Evolutionary conservation across 2,888 invertebrate species (phyloP), one percentile per base, ranked within the genome.

Genomic region (Chrysina gloriosa): DNA sequence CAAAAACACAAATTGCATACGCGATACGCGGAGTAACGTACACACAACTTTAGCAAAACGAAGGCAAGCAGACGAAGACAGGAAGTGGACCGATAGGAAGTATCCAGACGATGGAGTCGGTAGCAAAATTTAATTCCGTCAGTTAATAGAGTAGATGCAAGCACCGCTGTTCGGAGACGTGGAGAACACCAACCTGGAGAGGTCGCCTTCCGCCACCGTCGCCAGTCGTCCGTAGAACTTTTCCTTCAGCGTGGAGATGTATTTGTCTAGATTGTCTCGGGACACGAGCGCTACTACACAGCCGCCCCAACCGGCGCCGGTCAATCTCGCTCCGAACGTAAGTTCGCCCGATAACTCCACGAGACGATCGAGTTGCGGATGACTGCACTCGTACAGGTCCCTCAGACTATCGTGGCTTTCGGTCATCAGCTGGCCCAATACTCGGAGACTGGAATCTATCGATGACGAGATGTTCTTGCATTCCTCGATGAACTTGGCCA

Each of bases 221-320:
- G 81, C 85, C 72, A 87, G 82, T 67, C 86, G 81, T 21, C 85
- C 82, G 79, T 93, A 95, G 82, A 91, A 95, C 65, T 89, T 86
- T 58, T 89, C 85, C 80, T 89, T 89, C 64, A 97, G 82, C 56
- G 84, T 84, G 14, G 88, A 82, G 45, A 95, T 88, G 79, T 93
- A 96, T 70, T 86, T 82, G 9, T 88, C 82, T 3, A 92, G 89
- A 70, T 88, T 86, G 52, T 89, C 87, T 66, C 87, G 86, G 0
- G 88, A 86, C 64, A 94, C 90, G 72, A 97, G 84, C 14, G 96
- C 95, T 7, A 99, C 96, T 64, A 92, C 89, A 83, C 98, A 98
- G 3, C 99, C 99, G 34, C 98, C 99, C 98, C 98, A 98, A 4
- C 92, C 92, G 76, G 98, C 98, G 31, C 98, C 99, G 1, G 98